Evolutionary conservation across 2,888 invertebrate genomes (phyloP).

Genomic region (Anodontia alba): DNA sequence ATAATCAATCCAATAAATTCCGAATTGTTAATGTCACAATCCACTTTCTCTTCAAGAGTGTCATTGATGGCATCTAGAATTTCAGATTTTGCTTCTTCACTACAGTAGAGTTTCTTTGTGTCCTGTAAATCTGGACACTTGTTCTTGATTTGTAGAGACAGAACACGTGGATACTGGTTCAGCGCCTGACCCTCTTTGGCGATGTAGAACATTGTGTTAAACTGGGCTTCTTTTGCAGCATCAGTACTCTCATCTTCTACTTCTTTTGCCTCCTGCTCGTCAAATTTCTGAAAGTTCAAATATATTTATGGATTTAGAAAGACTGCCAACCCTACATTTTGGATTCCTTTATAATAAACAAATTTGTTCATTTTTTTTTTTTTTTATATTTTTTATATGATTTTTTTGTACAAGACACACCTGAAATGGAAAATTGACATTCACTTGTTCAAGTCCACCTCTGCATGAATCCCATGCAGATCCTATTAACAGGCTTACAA

Average conservation of each 20-base stretch:
- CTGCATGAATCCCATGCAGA: too few relatives aligned
- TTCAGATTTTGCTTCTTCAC: conserved; percentile 31
- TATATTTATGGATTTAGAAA: not conserved
- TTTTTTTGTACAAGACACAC: too few relatives aligned
- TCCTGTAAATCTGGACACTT: conserved; percentile 43
- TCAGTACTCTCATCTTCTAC: conserved; percentile 18
- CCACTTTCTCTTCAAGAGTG: conserved; percentile 23
- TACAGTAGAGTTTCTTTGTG: conserved; percentile 25
- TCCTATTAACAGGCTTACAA: too few relatives aligned
- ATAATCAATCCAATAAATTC: conserved; percentile 25
- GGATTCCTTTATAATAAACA: not conserved
- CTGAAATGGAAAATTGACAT: too few relatives aligned
- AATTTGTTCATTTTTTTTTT: not conserved
- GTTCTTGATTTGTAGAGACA: conserved; percentile 29
- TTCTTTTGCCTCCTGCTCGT: not conserved
- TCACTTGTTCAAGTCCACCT: too few relatives aligned
- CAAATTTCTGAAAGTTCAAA: conserved; percentile 15
- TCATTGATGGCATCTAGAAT: conserved; percentile 34
- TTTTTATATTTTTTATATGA: too few relatives aligned
- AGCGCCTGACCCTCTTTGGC: conserved; percentile 37
- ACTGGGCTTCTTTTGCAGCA: conserved; percentile 26
- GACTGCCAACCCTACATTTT: too few relatives aligned
- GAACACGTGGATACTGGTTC: conserved; percentile 10
- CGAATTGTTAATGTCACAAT: conserved; percentile 12
- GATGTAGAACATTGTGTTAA: conserved; percentile 28